Evolutionary conservation across 1,140 invertebrate genomes (phyloP).

Genomic region (Druon quercuslanigerum): DNA sequence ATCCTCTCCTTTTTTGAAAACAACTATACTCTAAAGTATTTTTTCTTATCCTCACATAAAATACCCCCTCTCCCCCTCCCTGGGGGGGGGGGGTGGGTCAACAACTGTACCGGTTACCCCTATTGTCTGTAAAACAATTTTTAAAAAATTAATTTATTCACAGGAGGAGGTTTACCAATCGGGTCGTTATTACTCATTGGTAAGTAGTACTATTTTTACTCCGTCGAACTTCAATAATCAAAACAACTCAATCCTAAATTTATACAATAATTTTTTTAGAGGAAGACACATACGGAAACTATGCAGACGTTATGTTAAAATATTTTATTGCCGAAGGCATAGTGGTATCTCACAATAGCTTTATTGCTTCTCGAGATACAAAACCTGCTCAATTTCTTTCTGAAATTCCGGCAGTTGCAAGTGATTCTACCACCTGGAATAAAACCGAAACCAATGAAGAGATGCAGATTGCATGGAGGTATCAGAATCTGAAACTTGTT

Average conservation of each 20-base stretch:
- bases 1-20: too few relatives aligned
- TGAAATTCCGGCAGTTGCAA: conserved; percentile 73
- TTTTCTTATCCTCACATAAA: too few relatives aligned
- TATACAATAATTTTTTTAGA: conserved; percentile 77
- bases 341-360: conserved; percentile 81
- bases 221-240: too few relatives aligned
- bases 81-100: too few relatives aligned
- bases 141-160: conserved; percentile 54
- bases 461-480: conserved; percentile 92
- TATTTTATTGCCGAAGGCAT: conserved; percentile 90
- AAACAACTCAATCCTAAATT: not conserved
- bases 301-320: conserved; percentile 85
- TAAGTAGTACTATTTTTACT: conserved; percentile 56
- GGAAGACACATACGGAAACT: conserved; percentile 86
- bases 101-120: too few relatives aligned
- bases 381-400: conserved; percentile 80
- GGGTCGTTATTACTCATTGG: conserved; percentile 79
- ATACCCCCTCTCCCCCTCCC: too few relatives aligned
- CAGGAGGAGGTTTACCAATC: conserved; percentile 79
- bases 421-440: conserved; percentile 52
- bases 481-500: conserved; percentile 83
- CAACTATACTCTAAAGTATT: too few relatives aligned
- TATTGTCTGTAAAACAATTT: conserved; percentile 33
- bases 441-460: conserved; percentile 70
- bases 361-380: conserved; percentile 84